Evolutionary conservation across 2,113 vertebrate genomes (phyloP), one percentile per base, ranked within the genome.

Genomic region (Gymnorhina tibicen): DNA sequence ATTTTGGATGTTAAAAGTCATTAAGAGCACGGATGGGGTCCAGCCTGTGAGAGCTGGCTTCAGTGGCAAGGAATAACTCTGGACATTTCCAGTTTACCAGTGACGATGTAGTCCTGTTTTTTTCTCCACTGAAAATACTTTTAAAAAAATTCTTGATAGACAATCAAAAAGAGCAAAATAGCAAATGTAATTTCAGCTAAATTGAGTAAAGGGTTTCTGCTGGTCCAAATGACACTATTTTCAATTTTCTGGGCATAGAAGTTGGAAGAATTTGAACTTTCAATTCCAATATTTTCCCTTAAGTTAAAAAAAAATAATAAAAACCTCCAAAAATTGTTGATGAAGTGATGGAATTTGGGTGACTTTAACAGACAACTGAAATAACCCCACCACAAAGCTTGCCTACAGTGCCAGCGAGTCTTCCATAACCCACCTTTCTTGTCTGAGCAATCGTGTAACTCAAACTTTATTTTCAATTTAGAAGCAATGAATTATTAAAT

Each of bases 361-460:
- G 28, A n/a, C 18, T 68, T 76, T 39, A 74, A 17, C 12, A 42
- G 39, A 32, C 28, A 66, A 33, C 16, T 81, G 37, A 50, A 88
- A 73, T 15, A 28, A 75, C 2, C 3, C 30, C 72, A 46, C 15
- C 21, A 27, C 3, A 52, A 26, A 50, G 6, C 60, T 70, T 67
- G 2, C 3, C 30, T 42, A 7, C 24, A 49, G 7, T 19, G 12
- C 28, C 39, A 72, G 17, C 5, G 78, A 50, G 17, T 27, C 5
- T 62, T 47, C 9, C 24, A 47, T 30, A 14, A 41, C n/a, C 21
- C 50, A 49, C 9, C 3, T 37, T 52, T 52, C 18, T 44, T 56
- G 5, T 18, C 17, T 50, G 58, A 50, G 22, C 9, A 62, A 18
- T 14, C 1, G 0, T 14, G 4, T 23, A 9, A 33, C 16, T 70